Conservation (phyloP, 2,888 invertebrate species). For the Apodemia hepburni region DNA sequence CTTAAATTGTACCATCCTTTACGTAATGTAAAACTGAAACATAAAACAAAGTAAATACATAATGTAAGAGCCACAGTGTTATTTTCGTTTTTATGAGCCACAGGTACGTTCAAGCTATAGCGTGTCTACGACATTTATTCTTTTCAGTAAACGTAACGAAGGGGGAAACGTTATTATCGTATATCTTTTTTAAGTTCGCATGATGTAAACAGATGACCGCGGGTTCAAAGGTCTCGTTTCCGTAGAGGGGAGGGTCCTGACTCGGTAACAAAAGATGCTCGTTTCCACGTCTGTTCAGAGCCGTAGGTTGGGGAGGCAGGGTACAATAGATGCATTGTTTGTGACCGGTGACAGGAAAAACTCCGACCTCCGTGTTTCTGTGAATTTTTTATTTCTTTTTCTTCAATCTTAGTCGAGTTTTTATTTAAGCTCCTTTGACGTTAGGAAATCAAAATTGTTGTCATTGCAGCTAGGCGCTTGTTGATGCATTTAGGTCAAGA, state of each 20-base stretch:
- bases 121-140: slow-evolving; percentile 25
- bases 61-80: neutral
- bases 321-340: slow-evolving; percentile 76
- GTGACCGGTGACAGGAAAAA: slow-evolving; percentile 79
- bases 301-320: slow-evolving; percentile 41
- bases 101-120: slow-evolving; percentile 17
- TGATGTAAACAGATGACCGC: slow-evolving; percentile 75
- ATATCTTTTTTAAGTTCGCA: slow-evolving; percentile 57
- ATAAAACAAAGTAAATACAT: neutral
- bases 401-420: slow-evolving; percentile 50
- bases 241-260: slow-evolving; percentile 47
- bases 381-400: slow-evolving; percentile 75
- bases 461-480: slow-evolving; percentile 28
- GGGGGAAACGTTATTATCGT: slow-evolving; percentile 47
- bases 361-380: slow-evolving; percentile 78
- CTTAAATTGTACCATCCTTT: neutral
- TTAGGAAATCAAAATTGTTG: slow-evolving; percentile 62
- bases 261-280: slow-evolving; percentile 75
- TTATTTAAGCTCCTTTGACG: slow-evolving; percentile 65
- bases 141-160: slow-evolving; percentile 33
- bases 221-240: slow-evolving; percentile 69
- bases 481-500: slow-evolving; percentile 23
- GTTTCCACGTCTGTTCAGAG: slow-evolving; percentile 64
- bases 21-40: neutral
- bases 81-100: slow-evolving; percentile 7